phyloP scores from a whole-genome alignment of 2,888 invertebrate species.

The Tenthredo notha region DNA sequence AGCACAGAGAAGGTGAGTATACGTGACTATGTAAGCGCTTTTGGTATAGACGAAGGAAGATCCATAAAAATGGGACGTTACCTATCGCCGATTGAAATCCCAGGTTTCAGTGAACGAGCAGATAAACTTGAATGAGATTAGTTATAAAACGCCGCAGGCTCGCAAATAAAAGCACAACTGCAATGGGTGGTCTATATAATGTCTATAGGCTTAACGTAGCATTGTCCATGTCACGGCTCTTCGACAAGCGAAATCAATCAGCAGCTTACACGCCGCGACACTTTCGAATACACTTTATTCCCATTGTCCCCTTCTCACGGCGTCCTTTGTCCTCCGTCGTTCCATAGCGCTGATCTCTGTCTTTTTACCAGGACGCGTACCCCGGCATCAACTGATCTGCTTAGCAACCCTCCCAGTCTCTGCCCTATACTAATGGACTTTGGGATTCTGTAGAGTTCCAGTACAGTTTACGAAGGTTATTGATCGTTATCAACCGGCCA shows the following conservation, averaged over 20 bases:
- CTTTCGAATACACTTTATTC: conserved; percentile 54
- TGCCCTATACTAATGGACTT: conserved; percentile 50
- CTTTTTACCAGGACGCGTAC: conserved; percentile 29
- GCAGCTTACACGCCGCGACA: conserved; percentile 54
- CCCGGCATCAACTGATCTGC: conserved; percentile 53
- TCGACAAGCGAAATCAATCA: conserved; percentile 55
- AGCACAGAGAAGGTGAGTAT: too few species aligned
- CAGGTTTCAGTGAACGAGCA: neutral
- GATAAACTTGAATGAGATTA: conserved; percentile 13
- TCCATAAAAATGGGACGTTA: neutral
- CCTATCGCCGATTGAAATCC: conserved; percentile 12
- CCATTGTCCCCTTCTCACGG: conserved; percentile 49
- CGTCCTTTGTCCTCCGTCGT: conserved; percentile 38
- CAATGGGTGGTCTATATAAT: neutral
- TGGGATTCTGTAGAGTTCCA: conserved; percentile 41
- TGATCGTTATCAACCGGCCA: conserved; percentile 12
- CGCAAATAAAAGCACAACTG: conserved; percentile 35
- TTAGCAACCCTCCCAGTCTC: conserved; percentile 51
- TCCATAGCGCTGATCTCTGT: conserved; percentile 40
- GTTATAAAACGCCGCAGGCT: conserved; percentile 30
- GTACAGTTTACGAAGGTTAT: conserved; percentile 12
- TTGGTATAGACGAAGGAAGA: neutral
- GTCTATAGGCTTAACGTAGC: conserved; percentile 37
- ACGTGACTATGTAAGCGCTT: neutral
- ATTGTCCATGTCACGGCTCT: conserved; percentile 51